Evolutionary conservation across 2,888 invertebrate species (phyloP), one percentile per base, ranked within the genome.

Genomic region (Cactoblastis cactorum): DNA sequence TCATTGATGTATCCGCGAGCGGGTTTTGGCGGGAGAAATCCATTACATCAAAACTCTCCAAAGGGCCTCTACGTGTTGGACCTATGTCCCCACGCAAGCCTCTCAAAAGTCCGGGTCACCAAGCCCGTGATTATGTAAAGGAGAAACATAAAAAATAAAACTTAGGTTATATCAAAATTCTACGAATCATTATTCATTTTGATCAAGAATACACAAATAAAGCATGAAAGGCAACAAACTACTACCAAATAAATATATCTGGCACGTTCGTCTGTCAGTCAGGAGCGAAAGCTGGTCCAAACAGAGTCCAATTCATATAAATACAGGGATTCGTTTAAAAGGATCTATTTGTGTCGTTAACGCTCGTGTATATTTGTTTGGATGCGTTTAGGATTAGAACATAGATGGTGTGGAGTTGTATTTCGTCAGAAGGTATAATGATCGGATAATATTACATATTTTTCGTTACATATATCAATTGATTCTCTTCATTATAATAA

Each of bases 311-410:
- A 49, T 49, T 49, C 39, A 49, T 49, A 49, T 49, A 49, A 49
- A 49, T 49, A 43, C 43, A 49, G 41, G 32, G 48, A 39, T 32
- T 41, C 41, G 49, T 49, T 35, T 46, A 41, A 49, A 49, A 39
- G 49, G 39, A 19, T 49, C 49, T 49, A 49, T 49, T 49, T 49
- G 39, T 41, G 49, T 49, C 39, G 39, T 41, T 19, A 33, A 49
- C 18, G 33, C 48, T 28, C 38, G 35, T 19, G 47, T 47, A 39
- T 49, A 32, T 39, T 47, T 47, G 47, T 37, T 47, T 37, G 47
- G 19, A 43, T 19, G 45, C 38, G 32, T n/a, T 12, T 37, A 19
- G 14, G 22, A 18, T 47, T 35, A 37, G 35, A 3, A 47, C 47
- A 47, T 15, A 9, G 9, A 48, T 11, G 11, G 15, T 0, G 12